Evolutionary conservation across 2,797 vertebrate species (phyloP), one percentile per base, ranked within the genome.

Genomic region (Acrocephalus scirpaceus): DNA sequence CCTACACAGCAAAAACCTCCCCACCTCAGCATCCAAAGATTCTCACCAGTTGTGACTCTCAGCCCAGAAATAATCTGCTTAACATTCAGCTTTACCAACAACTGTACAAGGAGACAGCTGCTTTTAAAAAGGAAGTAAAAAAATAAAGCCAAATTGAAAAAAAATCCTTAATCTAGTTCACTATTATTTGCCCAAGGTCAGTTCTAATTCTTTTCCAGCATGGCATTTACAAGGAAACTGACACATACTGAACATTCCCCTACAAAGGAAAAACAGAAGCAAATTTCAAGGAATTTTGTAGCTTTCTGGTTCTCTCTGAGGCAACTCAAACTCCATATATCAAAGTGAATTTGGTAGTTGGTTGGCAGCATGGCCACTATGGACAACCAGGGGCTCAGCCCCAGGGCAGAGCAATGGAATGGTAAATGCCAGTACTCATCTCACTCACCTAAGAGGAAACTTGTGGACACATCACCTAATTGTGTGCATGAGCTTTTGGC

Each of bases 381-480:
- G 40, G 32, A 56, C 26, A 71, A 21, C 6, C 18, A 34, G 38
- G 34, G 48, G 36, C 40, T 88, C 34, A 57, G n/a, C 53, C 15
- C 15, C 0, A 2, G 19, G 54, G n/a, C 48, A 38, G 47, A 36
- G 54, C 0, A 1, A 21, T 27, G 70, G 34, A 71, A 65, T 1
- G 3, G 32, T 12, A 51, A 29, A 32, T 0, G 1, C 20, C 45
- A n/a, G 13, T 4, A 40, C 20, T 13, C 38, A 44, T 27, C 69
- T 57, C 56, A 21, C 11, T 45, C 48, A 42, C 51, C 9, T 26
- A 32, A 50, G 32, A 48, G n/a, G 13, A 65, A 94, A 25, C 50
- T 53, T 4, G 3, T 34, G 20, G 42, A 77, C 38, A 38, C 22
- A 80, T 18, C 38, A 32, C 36, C 9, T 51, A 44, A 72, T 36